phyloP scores from a whole-genome alignment of 2,113 vertebrate species.

The Mastomys coucha region DNA sequence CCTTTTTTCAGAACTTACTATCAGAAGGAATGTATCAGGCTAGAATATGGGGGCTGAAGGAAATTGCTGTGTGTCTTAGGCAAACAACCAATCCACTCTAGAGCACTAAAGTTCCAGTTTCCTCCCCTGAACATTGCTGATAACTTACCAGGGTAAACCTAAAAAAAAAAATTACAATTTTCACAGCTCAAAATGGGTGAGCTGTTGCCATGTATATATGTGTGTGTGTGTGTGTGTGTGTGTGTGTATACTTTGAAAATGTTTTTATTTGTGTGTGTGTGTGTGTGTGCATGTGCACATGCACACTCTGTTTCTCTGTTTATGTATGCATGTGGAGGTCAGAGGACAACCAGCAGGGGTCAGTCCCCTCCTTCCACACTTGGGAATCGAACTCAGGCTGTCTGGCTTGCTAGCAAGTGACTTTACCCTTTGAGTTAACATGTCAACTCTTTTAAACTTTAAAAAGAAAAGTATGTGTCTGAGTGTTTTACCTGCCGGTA shows the following conservation, averaged over 20 bases:
- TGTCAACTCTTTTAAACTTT: neutral
- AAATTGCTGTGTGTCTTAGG: neutral
- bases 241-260: no score
- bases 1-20: neutral
- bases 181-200: neutral
- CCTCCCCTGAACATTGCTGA: neutral
- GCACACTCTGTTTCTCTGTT: no score
- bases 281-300: neutral
- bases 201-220: neutral
- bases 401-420: neutral
- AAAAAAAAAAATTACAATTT: neutral
- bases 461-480: neutral
- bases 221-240: no score
- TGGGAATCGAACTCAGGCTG: neutral
- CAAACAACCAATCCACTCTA: neutral
- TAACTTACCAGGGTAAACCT: neutral
- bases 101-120: no score
- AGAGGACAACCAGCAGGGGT: neutral
- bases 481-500: neutral
- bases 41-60: accelerated
- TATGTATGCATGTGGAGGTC: neutral
- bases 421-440: neutral
- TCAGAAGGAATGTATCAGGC: neutral
- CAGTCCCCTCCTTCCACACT: neutral
- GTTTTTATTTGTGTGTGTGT: neutral